Conservation (phyloP, 2,888 invertebrate species). For the Cerastis leucographa region DNA sequence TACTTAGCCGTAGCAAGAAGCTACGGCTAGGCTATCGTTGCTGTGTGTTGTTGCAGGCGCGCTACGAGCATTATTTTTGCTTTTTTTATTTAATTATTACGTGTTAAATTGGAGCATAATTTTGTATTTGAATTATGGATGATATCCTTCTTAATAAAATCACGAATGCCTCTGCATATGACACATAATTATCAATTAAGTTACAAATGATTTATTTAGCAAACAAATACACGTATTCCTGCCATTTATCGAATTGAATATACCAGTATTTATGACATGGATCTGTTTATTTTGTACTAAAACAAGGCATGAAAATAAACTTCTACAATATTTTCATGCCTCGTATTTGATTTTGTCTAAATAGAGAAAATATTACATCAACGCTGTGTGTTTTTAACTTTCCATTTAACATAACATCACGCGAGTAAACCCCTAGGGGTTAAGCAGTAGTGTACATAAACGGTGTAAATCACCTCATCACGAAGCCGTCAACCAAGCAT, state of each 20-base stretch:
- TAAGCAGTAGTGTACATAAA: not conserved
- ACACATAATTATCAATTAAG: not conserved
- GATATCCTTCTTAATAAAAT: not conserved
- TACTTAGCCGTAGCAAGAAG: too few species aligned
- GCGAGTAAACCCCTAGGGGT: not conserved
- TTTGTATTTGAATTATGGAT: too few species aligned
- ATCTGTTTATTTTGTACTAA: conserved; percentile 2
- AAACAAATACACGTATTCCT: not conserved
- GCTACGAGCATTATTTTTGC: not conserved
- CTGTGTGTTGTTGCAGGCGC: not conserved
- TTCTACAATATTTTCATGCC: not conserved
- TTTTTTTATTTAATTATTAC: not conserved
- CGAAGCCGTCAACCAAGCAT: too few species aligned
- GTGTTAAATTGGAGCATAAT: not conserved
- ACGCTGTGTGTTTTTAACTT: not conserved
- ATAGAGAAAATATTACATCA: not conserved
- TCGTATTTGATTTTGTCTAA: not conserved
- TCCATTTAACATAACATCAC: not conserved
- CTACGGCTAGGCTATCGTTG: conserved; percentile 17
- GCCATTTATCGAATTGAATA: not conserved
- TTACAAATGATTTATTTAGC: not conserved
- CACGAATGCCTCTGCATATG: not conserved
- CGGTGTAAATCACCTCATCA: too few species aligned
- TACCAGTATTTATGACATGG: not conserved
- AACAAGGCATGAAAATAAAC: not conserved